Evolutionary conservation across 1,140 invertebrate genomes (phyloP), one percentile per base, ranked within the genome.

Genomic region (Drosophila ercepeae): DNA sequence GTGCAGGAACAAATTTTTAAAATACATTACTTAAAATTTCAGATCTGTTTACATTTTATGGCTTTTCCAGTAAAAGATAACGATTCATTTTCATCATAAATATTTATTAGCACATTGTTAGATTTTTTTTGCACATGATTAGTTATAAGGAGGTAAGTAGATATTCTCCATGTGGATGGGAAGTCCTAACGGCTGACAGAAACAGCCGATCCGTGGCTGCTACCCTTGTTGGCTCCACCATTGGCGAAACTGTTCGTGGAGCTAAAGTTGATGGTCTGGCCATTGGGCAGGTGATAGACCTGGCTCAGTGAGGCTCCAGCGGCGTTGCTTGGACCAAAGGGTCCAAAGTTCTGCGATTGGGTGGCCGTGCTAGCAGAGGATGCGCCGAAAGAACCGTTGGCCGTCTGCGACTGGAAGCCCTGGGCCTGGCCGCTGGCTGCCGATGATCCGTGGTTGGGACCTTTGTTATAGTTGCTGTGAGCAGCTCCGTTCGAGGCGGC

Each of bases 221-320:
- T 71, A 41, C 76, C 89, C 4, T 55, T 83, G 39, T 88, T 91
- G 8, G 78, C 63, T 18, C 91, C 89, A 21, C 79, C 82, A 32
- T 91, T 82, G 63, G 89, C 90, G 52, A 91, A 92, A 45, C 77
- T 91, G 59, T 91, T 92, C 0, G 90, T 76, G 36, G 81, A 90
- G 4, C 90, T 76, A 21, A 92, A 83, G 29, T 90, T 91, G 11
- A 92, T 74, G 4, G 76, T 84, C 39, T 92, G 89, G 21, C 91
- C 91, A 59, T 91, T 91, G 27, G 91, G 91, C 19, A 92, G 53
- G 1, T 70, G 65, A 49, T 78, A 92, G 1, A 78, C 76, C 58
- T 91, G 91, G 52, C 78, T 89, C 8, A 75, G 75, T 0, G 90
- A 91, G 3, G 91, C 82, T 5, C 89, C 90, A 0, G 88, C 91